Base-by-base conservation (phyloP, 92 coral and sea anemone genomes). In the Micromussa lordhowensis region DNA sequence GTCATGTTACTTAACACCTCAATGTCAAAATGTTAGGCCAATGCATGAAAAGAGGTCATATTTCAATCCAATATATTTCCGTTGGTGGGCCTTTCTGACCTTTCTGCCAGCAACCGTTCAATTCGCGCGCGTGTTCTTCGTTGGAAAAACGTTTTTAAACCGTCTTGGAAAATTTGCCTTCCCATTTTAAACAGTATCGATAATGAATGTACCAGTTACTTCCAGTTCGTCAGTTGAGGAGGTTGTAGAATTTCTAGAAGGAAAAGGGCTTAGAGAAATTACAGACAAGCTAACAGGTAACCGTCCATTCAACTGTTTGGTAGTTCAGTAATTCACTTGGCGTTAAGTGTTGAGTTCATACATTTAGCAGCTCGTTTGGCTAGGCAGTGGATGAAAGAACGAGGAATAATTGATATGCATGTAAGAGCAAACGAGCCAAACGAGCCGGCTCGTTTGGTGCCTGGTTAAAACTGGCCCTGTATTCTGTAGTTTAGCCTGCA, bases 171-270 rank as follows among this genome's bases (percentile, higher is more conserved):
- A 35, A 21, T 72, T 72, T 10, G 77, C 77, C 32, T 30, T 72
- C 21, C 44, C 2, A 72, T 72, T 72, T 35, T 72, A 4, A 31
- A 31, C 1, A 35, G 21, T 30, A 35, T 4, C 49, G 1, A 35
- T 31, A 31, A 72, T 72, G 77, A 72, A 72, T 72, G 18, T 18
- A 72, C 48, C 48, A 72, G 32, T 72, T 31, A 72, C 48, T 72
- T 31, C 77, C 44, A 72, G 48, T 72, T 72, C 77, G 49, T 31
- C 77, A 31, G 17, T 30, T 31, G 49, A 72, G 49, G 77, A 72
- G 44, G 77, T 72, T 72, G 77, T 72, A 35, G 77, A 72, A 30
- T 30, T 31, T 72, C 77, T 72, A 31, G 77, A 72, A 72, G 77
- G 48, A 72, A 72, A 72, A 35, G 73, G 73, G 30, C 73, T 68